Conservation (phyloP, 2,113 vertebrate genomes). For the Paracanthobrama guichenoti region DNA sequence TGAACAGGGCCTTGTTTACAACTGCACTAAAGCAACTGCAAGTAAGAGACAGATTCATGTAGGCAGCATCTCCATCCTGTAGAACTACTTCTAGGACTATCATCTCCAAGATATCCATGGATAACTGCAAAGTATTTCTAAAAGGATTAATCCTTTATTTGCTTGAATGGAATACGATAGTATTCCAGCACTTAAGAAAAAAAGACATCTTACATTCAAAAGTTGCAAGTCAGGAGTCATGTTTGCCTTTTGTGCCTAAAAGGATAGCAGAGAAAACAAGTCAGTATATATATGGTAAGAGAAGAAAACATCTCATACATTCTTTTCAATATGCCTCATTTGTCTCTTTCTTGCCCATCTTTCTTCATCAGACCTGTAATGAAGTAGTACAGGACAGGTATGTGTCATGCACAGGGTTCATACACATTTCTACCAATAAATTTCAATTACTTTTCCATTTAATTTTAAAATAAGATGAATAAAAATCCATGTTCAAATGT, state of each 20-base stretch:
- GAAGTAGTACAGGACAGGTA: neutral
- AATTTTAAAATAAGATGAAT: too few relatives aligned
- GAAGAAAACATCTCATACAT: neutral
- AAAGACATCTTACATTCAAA: neutral
- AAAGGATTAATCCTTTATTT: neutral
- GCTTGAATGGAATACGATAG: neutral
- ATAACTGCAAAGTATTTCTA: slow-evolving; percentile 1
- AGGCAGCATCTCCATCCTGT: neutral
- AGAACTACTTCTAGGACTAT: neutral
- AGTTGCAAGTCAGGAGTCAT: neutral
- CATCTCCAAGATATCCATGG: neutral
- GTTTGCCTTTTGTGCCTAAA: slow-evolving; percentile 8
- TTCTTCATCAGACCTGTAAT: neutral
- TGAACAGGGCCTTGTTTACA: neutral
- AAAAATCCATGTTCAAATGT: too few relatives aligned
- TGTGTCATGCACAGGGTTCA: too few relatives aligned
- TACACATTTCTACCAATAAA: neutral
- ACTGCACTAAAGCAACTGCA: neutral
- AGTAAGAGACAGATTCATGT: neutral
- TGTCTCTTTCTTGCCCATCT: neutral
- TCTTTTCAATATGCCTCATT: neutral
- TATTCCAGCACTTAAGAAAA: neutral
- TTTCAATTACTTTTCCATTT: too few relatives aligned
- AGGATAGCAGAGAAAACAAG: neutral
- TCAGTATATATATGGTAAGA: neutral